Evolutionary conservation across 2,888 invertebrate species (phyloP).

Genomic region (Netelia fuscicornis): DNA sequence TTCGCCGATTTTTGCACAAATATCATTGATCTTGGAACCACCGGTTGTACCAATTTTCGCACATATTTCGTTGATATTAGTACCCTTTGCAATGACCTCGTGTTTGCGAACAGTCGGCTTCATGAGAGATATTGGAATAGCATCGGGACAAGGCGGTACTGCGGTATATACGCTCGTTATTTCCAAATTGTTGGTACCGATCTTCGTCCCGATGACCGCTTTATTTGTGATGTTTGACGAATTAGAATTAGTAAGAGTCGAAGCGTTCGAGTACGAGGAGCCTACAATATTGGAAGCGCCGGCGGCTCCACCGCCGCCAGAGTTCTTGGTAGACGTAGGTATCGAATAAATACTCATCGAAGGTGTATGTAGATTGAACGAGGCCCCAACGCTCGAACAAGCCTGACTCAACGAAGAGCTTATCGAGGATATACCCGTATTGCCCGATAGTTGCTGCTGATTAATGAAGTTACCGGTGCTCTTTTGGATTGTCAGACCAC

Average conservation of each 20-base stretch:
- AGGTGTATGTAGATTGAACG: constrained; percentile 76
- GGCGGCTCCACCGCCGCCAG: constrained; percentile 60
- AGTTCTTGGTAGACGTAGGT: constrained; percentile 75
- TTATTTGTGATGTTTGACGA: constrained; percentile 43
- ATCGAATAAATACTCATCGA: constrained; percentile 79
- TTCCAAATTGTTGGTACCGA: constrained; percentile 58
- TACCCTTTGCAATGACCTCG: constrained; percentile 79
- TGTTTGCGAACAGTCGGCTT: constrained; percentile 80
- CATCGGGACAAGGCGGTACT: constrained; percentile 82
- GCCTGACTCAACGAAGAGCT: constrained; percentile 59
- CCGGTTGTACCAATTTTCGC: constrained; percentile 79
- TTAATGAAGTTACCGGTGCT: constrained; percentile 52
- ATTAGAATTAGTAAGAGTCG: constrained; percentile 54
- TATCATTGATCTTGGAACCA: constrained; percentile 82
- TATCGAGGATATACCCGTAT: constrained; percentile 54
- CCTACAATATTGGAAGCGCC: constrained; percentile 16
- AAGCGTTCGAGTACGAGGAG: constrained; percentile 46
- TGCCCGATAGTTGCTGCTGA: constrained; percentile 64
- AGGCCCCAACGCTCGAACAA: constrained; percentile 67
- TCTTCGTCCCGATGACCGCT: constrained; percentile 11
- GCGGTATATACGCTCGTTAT: constrained; percentile 75
- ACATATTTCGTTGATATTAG: constrained; percentile 81
- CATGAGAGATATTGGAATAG: constrained; percentile 82
- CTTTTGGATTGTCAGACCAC: constrained; percentile 66
- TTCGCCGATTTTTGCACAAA: constrained; percentile 83